These are phyloP conservation scores for Pocillopora verrucosa DNA, from an alignment of 64 coral and sea anemone genomes.

Conservation along the genomic window DNA sequence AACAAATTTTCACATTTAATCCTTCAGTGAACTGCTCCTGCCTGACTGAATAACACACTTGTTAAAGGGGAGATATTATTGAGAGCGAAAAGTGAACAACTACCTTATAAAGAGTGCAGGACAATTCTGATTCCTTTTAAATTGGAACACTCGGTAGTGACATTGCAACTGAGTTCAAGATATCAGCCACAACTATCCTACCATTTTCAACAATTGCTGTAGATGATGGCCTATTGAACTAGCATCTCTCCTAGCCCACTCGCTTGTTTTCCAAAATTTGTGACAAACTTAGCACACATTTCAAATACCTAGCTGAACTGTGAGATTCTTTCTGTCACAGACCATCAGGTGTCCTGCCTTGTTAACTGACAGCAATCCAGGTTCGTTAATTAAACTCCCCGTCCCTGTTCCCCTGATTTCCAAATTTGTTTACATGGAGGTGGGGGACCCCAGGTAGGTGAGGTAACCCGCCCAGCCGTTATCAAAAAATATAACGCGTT, in stretches of 20 bases:
- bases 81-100: too few relatives aligned
- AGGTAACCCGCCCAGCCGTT: too few relatives aligned
- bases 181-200: too few relatives aligned
- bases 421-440: too few relatives aligned
- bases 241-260: slow-evolving; percentile 48
- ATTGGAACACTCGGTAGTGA: slow-evolving; percentile 51
- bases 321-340: background rate
- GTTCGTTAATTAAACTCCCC: background rate
- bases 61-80: too few relatives aligned
- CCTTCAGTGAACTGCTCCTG: slow-evolving; percentile 74
- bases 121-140: slow-evolving; percentile 80
- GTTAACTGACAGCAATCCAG: background rate
- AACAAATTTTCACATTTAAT: background rate
- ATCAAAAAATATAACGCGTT: too few relatives aligned
- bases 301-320: background rate
- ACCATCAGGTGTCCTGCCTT: background rate
- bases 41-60: slow-evolving; percentile 35
- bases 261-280: slow-evolving; percentile 58
- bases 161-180: too few relatives aligned
- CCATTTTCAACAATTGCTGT: too few relatives aligned
- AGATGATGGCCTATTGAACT: too few relatives aligned
- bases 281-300: slow-evolving; percentile 40
- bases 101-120: slow-evolving; percentile 58
- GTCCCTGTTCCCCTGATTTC: background rate
- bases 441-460: too few relatives aligned